Conservation (phyloP, 2,888 invertebrate species). For the Monochamus alternatus region DNA sequence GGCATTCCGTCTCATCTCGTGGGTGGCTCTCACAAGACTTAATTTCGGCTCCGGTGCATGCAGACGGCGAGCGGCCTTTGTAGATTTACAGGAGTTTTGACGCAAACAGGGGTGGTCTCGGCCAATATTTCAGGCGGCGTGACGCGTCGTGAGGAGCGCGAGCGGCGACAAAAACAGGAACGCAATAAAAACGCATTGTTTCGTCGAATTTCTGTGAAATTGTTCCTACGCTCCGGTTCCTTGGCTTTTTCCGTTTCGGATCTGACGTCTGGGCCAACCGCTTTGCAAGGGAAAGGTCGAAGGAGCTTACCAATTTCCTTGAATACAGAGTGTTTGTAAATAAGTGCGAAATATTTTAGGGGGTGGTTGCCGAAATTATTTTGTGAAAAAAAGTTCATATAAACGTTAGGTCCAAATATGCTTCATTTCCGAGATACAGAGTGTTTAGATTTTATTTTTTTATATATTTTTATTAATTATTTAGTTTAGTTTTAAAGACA, state of each 20-base stretch:
- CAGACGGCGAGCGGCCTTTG: slow-evolving; percentile 2
- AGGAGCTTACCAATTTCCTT: slow-evolving; percentile 2
- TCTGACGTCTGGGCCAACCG: slow-evolving; percentile 24
- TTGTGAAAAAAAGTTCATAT: too few species aligned
- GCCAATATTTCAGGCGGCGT: slow-evolving; percentile 51
- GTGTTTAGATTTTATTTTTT: too few species aligned
- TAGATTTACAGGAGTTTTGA: slow-evolving; percentile 39
- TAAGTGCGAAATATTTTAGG: too few species aligned
- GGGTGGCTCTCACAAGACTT: slow-evolving; percentile 44
- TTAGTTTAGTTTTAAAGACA: too few species aligned
- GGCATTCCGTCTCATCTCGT: slow-evolving; percentile 43
- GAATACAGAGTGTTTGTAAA: too few species aligned
- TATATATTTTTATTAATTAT: too few species aligned
- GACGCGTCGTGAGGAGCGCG: slow-evolving; percentile 39
- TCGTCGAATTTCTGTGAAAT: slow-evolving; percentile 46
- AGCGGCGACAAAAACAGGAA: slow-evolving; percentile 46
- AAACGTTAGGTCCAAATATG: too few species aligned
- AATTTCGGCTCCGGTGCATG: slow-evolving; percentile 45
- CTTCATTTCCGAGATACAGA: too few species aligned
- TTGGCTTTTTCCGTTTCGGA: slow-evolving; percentile 32
- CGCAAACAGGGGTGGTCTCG: slow-evolving; percentile 56
- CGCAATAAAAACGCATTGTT: slow-evolving; percentile 46
- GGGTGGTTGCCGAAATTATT: too few species aligned
- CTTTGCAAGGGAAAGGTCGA: slow-evolving; percentile 10
- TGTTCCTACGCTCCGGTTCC: slow-evolving; percentile 39